A percentile compares a stretch with the other conserved stretches of the same genome.
phyloP scores from a whole-genome alignment of 2,888 invertebrate species.

The Zaprionus obscuricornis region DNA sequence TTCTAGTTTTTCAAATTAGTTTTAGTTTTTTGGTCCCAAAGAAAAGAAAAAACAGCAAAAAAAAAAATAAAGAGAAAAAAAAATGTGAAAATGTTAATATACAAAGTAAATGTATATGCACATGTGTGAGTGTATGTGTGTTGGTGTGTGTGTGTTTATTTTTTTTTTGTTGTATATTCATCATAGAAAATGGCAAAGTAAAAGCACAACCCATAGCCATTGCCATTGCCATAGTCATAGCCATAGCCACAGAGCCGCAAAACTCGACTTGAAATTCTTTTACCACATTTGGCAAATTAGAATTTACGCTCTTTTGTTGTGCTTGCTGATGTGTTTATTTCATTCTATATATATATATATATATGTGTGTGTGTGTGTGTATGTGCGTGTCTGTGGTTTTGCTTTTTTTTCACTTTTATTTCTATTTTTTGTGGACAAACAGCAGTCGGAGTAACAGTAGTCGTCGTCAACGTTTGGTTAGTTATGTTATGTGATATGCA shows the following conservation, averaged over 20 bases:
- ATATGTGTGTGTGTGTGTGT: neutral
- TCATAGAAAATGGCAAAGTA: conserved; percentile 40
- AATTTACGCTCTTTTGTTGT: conserved; percentile 53
- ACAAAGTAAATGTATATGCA: too few species aligned
- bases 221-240: neutral
- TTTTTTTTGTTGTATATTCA: too few species aligned
- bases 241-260: conserved; percentile 6
- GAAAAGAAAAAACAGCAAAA: conserved; percentile 15
- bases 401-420: conserved; percentile 43
- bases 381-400: conserved; percentile 19
- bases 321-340: conserved; percentile 15
- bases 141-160: conserved; percentile 15
- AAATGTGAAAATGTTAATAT: conserved; percentile 17
- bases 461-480: too few species aligned
- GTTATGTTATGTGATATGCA: conserved; percentile 45
- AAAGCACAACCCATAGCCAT: conserved; percentile 22
- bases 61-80: conserved; percentile 7
- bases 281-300: conserved; percentile 71
- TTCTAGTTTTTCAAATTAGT: conserved; percentile 73
- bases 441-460: too few species aligned
- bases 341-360: too few species aligned
- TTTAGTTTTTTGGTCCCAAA: conserved; percentile 53
- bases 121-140: conserved; percentile 29
- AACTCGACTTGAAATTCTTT: conserved; percentile 64
- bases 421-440: conserved; percentile 20